These are phyloP conservation scores for Microcebus griseorufus DNA, from an alignment of 2,113 vertebrate genomes.

Conservation along the genomic window DNA sequence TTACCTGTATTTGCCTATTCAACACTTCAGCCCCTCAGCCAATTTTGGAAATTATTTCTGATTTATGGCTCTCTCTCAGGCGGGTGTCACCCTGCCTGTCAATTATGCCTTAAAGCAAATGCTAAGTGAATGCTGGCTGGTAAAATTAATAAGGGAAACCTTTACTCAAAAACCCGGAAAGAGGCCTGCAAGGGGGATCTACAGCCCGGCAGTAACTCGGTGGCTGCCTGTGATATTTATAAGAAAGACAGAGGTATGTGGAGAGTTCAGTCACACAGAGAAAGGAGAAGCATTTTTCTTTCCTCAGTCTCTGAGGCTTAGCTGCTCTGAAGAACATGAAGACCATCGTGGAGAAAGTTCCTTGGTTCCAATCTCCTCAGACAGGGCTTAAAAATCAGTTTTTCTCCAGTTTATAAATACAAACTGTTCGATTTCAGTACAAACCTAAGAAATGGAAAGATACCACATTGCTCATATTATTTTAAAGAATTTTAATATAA, in stretches of 20 bases:
- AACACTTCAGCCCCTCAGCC: slow-evolving; percentile 87
- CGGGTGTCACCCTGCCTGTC: slow-evolving; percentile 88
- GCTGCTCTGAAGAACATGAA: not conserved
- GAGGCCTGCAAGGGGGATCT: slow-evolving; percentile 71
- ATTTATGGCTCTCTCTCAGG: slow-evolving; percentile 88
- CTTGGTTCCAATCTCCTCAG: not conserved
- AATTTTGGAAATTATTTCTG: slow-evolving; percentile 93
- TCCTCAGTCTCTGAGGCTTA: not conserved
- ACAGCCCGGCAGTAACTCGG: slow-evolving; percentile 69
- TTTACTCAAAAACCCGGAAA: slow-evolving; percentile 82
- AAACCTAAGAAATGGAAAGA: not conserved
- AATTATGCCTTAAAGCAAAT: slow-evolving; percentile 90
- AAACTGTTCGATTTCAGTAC: not conserved
- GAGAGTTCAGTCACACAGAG: not conserved
- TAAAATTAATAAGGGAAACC: slow-evolving; percentile 91
- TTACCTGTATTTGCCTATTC: slow-evolving; percentile 92
- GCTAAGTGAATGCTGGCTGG: slow-evolving; percentile 88
- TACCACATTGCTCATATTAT: accelerated
- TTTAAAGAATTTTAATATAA: not conserved
- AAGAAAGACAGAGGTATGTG: not conserved
- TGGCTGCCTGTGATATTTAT: slow-evolving; percentile 76
- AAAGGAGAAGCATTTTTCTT: not conserved
- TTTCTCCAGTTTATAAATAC: not conserved
- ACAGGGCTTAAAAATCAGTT: not conserved
- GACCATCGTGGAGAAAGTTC: accelerated